A percentile compares a stretch with the other conserved stretches of the same genome.
phyloP scores from a whole-genome alignment of 2,113 vertebrate species.

The Tapirus terrestris region DNA sequence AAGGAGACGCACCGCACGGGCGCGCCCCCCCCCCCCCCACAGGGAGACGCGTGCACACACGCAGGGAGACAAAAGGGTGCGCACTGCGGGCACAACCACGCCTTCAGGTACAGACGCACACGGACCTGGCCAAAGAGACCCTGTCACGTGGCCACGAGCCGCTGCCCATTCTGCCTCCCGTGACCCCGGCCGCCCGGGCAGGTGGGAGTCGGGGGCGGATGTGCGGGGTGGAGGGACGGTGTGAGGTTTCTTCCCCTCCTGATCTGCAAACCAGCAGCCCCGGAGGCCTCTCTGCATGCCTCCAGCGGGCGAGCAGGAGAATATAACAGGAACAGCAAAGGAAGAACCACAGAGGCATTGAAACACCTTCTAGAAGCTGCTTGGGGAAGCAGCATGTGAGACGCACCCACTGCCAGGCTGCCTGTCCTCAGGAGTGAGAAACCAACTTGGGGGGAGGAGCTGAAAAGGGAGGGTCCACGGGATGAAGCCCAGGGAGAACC shows the following conservation, averaged over 20 bases:
- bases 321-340: neutral
- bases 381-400: neutral
- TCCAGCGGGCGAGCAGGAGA: rapidly evolving
- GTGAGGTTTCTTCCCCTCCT: neutral
- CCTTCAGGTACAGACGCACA: rapidly evolving
- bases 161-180: too few relatives aligned
- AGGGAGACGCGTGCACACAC: rapidly evolving
- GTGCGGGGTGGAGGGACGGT: neutral
- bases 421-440: neutral
- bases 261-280: too few relatives aligned
- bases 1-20: neutral
- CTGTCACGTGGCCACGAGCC: rapidly evolving
- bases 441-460: neutral
- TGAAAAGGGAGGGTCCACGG: neutral
- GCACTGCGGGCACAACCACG: rapidly evolving
- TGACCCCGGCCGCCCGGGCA: too few relatives aligned
- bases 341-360: neutral
- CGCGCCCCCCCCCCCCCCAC: neutral
- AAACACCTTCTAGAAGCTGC: neutral
- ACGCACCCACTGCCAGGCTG: neutral
- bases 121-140: rapidly evolving
- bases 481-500: neutral
- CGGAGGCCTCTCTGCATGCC: rapidly evolving
- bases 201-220: rapidly evolving
- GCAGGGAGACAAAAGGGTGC: neutral